phyloP scores from a whole-genome alignment of 2,888 invertebrate genomes.

The Keiferia lycopersicella region DNA sequence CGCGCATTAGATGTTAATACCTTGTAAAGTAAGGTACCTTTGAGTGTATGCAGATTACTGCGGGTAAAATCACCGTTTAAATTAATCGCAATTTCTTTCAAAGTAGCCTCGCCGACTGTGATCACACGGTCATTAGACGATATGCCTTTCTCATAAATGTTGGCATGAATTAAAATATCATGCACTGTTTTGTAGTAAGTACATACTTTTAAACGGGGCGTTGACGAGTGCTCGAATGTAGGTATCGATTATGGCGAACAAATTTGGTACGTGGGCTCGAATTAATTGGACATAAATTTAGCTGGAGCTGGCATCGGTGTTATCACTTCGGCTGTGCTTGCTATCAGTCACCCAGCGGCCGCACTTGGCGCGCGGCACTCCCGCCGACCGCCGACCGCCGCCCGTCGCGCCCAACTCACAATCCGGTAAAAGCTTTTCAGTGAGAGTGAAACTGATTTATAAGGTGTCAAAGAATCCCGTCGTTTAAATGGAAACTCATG shows the following conservation, averaged over 20 bases:
- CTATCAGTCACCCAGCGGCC: constrained; percentile 27
- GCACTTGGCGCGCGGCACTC: constrained; percentile 8
- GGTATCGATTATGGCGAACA: neutral
- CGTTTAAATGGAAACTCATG: neutral
- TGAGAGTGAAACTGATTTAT: constrained; percentile 25
- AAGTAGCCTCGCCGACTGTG: constrained; percentile 14
- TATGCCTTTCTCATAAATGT: neutral
- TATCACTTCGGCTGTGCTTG: constrained; percentile 22
- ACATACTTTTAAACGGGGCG: neutral
- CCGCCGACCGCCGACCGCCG: neutral
- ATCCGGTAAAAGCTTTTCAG: constrained; percentile 8
- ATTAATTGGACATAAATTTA: constrained; percentile 25
- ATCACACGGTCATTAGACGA: constrained; percentile 11
- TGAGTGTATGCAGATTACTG: constrained; percentile 21
- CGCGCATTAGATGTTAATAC: constrained; percentile 24
- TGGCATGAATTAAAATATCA: neutral
- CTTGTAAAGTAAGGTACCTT: constrained; percentile 22
- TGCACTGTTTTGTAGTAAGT: neutral
- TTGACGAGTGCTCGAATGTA: neutral
- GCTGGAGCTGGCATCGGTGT: constrained; percentile 5
- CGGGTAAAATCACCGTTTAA: constrained; percentile 18
- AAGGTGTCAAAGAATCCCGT: constrained; percentile 15
- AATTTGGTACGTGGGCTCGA: neutral
- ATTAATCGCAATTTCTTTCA: constrained; percentile 24
- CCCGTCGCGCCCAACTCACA: neutral